A percentile compares a stretch with the other conserved stretches of the same genome.
phyloP scores from a whole-genome alignment of 2,113 vertebrate genomes.

The Chinchilla lanigera region DNA sequence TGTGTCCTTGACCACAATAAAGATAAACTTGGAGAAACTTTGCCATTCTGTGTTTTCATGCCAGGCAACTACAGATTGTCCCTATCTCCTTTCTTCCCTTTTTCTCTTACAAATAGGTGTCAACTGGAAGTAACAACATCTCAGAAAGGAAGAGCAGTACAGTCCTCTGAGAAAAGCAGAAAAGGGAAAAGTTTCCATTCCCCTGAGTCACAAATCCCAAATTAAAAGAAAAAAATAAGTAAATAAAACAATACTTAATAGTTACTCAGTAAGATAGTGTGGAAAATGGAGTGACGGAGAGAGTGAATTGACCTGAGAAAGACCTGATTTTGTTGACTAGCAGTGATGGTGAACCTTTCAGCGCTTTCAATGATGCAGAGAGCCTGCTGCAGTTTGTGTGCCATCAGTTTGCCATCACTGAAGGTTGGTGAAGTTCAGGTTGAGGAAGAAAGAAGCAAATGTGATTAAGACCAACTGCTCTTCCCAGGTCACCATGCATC shows the following conservation, averaged over 20 bases:
- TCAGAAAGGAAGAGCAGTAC: neutral
- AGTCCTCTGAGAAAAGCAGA: neutral
- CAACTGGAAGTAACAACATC: neutral
- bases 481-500: neutral
- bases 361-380: neutral
- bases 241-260: neutral
- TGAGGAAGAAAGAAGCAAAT: neutral
- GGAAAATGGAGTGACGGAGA: neutral
- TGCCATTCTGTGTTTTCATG: neutral
- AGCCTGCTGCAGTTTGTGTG: neutral
- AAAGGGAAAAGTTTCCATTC: neutral
- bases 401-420: neutral
- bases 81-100: neutral
- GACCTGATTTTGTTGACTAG: neutral
- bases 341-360: neutral
- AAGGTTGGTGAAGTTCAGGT: neutral
- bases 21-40: neutral
- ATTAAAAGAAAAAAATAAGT: neutral
- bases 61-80: neutral
- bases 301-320: neutral
- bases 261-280: neutral
- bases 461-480: neutral
- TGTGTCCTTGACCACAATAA: neutral
- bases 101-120: neutral
- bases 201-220: neutral